These are phyloP conservation scores for Morone chrysops DNA, from an alignment of 2,113 vertebrate genomes.

Conservation along the genomic window DNA sequence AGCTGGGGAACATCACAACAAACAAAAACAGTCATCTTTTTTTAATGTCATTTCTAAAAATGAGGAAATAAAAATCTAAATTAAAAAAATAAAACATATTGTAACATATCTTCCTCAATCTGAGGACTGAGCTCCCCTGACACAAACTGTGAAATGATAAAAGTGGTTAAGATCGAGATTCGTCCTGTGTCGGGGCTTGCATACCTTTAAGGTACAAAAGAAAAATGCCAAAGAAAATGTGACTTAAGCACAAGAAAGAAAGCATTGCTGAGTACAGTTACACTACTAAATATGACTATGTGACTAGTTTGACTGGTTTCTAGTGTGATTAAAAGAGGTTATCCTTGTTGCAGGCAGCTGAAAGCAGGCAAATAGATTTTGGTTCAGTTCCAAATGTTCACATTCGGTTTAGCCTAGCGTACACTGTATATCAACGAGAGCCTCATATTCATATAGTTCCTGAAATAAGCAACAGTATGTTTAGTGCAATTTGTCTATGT, in stretches of 20 bases:
- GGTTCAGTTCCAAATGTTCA: conserved; percentile 59
- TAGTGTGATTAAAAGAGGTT: conserved; percentile 47
- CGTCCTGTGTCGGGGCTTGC: conserved; percentile 67
- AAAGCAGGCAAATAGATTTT: conserved; percentile 48
- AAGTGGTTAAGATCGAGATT: conserved; percentile 43
- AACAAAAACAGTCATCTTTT: conserved; percentile 46
- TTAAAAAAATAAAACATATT: conserved; percentile 51
- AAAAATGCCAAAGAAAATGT: conserved; percentile 74
- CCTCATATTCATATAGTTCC: conserved; percentile 35
- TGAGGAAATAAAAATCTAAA: conserved; percentile 33
- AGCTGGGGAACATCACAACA: conserved; percentile 40
- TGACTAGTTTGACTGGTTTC: conserved; percentile 36
- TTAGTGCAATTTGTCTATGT: conserved; percentile 65
- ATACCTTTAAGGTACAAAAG: conserved; percentile 88
- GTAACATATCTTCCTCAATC: conserved; percentile 83
- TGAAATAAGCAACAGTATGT: conserved; percentile 49
- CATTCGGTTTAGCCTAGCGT: conserved; percentile 38
- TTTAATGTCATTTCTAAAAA: conserved; percentile 44
- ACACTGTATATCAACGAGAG: neutral
- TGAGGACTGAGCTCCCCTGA: conserved; percentile 79
- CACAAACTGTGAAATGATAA: conserved; percentile 68
- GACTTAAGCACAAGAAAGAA: conserved; percentile 58
- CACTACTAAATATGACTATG: conserved; percentile 24
- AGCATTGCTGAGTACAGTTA: conserved; percentile 45
- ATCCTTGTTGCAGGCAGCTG: conserved; percentile 58